Evolutionary conservation across 1,140 invertebrate species (phyloP), one percentile per base, ranked within the genome.

Genomic region (Trichonephila clavata): DNA sequence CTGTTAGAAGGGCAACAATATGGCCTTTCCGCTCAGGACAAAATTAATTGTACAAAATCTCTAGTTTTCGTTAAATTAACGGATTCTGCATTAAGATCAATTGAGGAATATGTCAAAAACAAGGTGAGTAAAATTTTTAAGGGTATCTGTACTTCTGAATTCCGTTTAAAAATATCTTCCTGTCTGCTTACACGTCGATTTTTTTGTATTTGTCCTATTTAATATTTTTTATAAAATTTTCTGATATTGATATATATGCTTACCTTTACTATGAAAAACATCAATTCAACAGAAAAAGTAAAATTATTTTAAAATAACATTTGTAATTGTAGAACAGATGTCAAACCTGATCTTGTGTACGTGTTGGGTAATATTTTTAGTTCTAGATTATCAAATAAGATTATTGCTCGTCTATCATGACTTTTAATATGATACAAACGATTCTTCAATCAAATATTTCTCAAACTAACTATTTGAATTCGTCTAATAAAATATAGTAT

Each of bases 11-110:
- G 98, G 97, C 97, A 97, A 97, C 97, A 98, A 97, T 99, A 98
- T 98, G 98, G 98, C 97, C 98, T 98, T 97, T 98, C 98, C 96
- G 98, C 98, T 96, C 97, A 98, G 96, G 97, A 97, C 96, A 97
- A 97, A 97, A 97, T 97, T 96, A 97, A 97, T 97, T 97, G 97
- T 96, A 97, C 97, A 96, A 98, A 98, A 97, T 97, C 98, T 95
- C 97, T 98, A 96, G 97, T 99, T 96, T 98, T 98, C 96, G 98
- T 99, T 95, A 99, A 98, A 97, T 97, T 99, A 95, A 99, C 98
- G 95, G 98, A 99, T 97, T 98, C 98, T 94, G 98, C 98, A 94
- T 97, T 97, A 95, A 98, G 97, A 96, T 97, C 98, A 95, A 98
- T 99, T 96, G 98, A 98, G 96, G 98, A 98, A 95, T 98, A 97